Evolutionary conservation across 1,140 invertebrate species (phyloP).

Genomic region (Eupeodes corollae): DNA sequence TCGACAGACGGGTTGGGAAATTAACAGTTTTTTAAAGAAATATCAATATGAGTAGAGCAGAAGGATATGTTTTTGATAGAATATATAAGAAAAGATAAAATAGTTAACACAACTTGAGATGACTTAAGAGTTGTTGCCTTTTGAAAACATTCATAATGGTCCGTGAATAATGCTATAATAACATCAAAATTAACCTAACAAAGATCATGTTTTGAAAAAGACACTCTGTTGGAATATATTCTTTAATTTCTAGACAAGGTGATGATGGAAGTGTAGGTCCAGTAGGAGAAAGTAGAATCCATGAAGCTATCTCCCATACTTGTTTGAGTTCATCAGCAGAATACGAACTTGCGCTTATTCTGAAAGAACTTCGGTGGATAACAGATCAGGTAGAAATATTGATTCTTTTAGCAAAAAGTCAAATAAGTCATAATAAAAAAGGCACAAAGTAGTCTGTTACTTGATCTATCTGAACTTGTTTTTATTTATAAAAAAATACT

Average conservation of each 20-base stretch:
- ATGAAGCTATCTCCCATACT: conserved; percentile 40
- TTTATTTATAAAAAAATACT: conserved; percentile 5
- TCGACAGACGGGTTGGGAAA: too few species aligned
- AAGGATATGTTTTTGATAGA: too few species aligned
- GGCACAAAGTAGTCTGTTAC: too few species aligned
- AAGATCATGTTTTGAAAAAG: too few species aligned
- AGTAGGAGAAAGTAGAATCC: conserved; percentile 28
- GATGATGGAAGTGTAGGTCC: conserved; percentile 40
- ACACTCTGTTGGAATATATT: background rate
- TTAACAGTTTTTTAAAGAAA: too few species aligned
- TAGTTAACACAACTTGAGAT: too few species aligned
- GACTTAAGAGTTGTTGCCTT: too few species aligned
- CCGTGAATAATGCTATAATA: background rate
- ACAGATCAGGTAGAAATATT: conserved; percentile 46
- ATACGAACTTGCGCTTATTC: conserved; percentile 81
- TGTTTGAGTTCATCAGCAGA: conserved; percentile 55
- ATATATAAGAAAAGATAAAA: too few species aligned
- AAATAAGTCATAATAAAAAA: background rate
- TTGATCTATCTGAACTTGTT: too few species aligned
- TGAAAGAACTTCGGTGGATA: conserved; percentile 82
- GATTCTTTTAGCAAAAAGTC: background rate
- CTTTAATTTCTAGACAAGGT: conserved; percentile 21
- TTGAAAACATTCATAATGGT: too few species aligned
- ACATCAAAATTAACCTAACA: background rate
- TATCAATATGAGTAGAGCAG: too few species aligned